These are phyloP conservation scores for Morbakka virulenta DNA, from an alignment of 30 jellyfish, hydroid and myxozoan species.

Conservation along the genomic window DNA sequence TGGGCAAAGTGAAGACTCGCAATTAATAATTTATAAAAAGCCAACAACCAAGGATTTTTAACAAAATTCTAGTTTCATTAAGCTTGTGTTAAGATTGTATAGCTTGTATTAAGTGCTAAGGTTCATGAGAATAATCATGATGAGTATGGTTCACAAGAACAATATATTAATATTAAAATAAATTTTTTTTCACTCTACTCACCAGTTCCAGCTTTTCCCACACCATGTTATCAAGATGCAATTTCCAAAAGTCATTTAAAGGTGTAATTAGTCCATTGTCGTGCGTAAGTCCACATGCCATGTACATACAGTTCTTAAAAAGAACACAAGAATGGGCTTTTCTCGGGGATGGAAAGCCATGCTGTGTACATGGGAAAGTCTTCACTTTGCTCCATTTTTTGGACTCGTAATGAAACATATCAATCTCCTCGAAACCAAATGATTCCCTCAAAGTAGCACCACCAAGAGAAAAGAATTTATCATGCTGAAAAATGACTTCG, in stretches of 20 bases:
- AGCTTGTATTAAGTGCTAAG: too few species aligned
- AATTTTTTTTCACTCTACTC: too few species aligned
- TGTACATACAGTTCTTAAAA: conserved; percentile 46
- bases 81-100: not conserved
- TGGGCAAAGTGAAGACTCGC: too few species aligned
- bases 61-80: not conserved
- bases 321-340: conserved; percentile 69
- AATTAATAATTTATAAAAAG: too few species aligned
- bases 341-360: conserved; percentile 54
- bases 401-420: conserved; percentile 16
- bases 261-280: not conserved
- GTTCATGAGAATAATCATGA: too few species aligned
- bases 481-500: conserved; percentile 43
- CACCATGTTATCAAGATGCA: conserved; percentile 17
- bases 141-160: too few species aligned
- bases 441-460: conserved; percentile 29
- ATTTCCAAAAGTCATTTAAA: conserved; percentile 58
- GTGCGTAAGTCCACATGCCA: conserved; percentile 63
- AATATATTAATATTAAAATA: too few species aligned
- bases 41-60: too few species aligned
- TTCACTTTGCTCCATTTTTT: conserved; percentile 36
- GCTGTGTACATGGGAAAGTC: conserved; percentile 26
- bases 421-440: conserved; percentile 42
- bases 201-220: conserved; percentile 62
- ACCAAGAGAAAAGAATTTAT: conserved; percentile 60